Base-by-base conservation (phyloP, 2,888 invertebrate species). In the Phyto melanocephala region DNA sequence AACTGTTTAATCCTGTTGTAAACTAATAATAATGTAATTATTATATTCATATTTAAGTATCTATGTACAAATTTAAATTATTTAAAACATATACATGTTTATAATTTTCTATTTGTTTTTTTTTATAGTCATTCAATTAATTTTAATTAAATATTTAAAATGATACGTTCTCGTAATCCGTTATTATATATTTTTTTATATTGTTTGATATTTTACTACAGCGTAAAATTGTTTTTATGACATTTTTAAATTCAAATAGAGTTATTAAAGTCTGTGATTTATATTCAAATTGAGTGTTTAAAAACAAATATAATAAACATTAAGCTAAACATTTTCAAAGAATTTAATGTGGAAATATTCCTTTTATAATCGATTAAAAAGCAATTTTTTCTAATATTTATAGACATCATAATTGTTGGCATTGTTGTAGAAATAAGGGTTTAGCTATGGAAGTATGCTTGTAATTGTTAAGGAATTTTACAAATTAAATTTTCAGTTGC, bases 131-230 rank as follows among this genome's bases (percentile, higher is more conserved):
- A 42, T 70, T 20, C 56, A 70, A 71, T 71, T 70, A 71, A 71
- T 60, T 71, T 71, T 47, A 71, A 71, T 71, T 60, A 71, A 71
- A 71, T 60, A 71, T 47, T 35, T 22, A 20, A 47, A 45, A 24
- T 37, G 35, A 35, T 71, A 60, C 47, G 17, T 1, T 6, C 1
- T 22, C 15, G 35, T 50, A 58, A 58, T 71, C 45, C 47, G 17
- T 35, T 58, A n/a, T 24, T 28, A 3, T 28, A 5, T 28, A n/a
- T 28, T 28, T 24, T 71, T 58, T 71, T 22, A 1, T 20, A 58
- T 42, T 50, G 24, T 17, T 71, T 71, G 45, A 2, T 20, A 11
- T 6, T 24, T 60, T 28, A n/a, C 2, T 8, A 47, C 8, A 24
- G 37, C 33, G 58, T 33, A 45, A 13, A 33, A 70, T 54, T 56